Percentiles rank a stretch among this genome's conserved stretches.
These are phyloP conservation scores for Zaprionus davidi DNA, from an alignment of 1,140 invertebrate genomes.

Conservation along the genomic window DNA sequence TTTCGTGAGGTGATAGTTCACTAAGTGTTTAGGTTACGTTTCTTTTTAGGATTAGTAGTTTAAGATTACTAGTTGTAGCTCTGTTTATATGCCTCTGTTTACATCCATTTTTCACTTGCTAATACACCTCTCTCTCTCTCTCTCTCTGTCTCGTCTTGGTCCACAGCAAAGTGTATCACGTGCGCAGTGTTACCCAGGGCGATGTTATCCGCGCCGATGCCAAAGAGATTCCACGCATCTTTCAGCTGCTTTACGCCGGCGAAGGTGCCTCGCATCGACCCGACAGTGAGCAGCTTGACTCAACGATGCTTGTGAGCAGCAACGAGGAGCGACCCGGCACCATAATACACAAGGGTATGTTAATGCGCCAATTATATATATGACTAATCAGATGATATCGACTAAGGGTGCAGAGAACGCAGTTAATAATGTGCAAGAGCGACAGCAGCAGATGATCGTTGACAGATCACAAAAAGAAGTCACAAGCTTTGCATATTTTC, in stretches of 20 bases:
- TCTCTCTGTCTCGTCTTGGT: background rate
- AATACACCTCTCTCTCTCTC: background rate
- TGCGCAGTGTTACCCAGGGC: constrained; percentile 98
- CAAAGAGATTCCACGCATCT: constrained; percentile 99
- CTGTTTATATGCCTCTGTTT: background rate
- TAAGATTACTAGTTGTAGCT: background rate
- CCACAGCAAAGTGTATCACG: constrained; percentile 98
- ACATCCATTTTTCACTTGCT: background rate
- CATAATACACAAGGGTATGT: constrained; percentile 90
- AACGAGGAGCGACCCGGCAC: constrained; percentile 91
- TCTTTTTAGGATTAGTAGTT: too few relatives aligned
- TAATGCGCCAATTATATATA: too few relatives aligned
- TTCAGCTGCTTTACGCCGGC: constrained; percentile 97
- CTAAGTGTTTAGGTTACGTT: too few relatives aligned
- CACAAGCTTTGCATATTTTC: too few relatives aligned
- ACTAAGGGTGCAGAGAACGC: background rate
- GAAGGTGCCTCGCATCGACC: constrained; percentile 96
- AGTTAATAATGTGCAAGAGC: too few relatives aligned
- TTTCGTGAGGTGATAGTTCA: too few relatives aligned
- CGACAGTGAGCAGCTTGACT: constrained; percentile 87
- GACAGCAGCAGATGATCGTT: too few relatives aligned
- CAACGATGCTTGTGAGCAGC: constrained; percentile 84
- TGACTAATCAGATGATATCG: background rate
- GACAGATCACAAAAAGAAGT: too few relatives aligned
- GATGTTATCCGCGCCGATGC: constrained; percentile 99